These are phyloP conservation scores for Heliocidaris erythrogramma DNA, from an alignment of 35 echinoderm and acorn worm species.

Conservation along the genomic window DNA sequence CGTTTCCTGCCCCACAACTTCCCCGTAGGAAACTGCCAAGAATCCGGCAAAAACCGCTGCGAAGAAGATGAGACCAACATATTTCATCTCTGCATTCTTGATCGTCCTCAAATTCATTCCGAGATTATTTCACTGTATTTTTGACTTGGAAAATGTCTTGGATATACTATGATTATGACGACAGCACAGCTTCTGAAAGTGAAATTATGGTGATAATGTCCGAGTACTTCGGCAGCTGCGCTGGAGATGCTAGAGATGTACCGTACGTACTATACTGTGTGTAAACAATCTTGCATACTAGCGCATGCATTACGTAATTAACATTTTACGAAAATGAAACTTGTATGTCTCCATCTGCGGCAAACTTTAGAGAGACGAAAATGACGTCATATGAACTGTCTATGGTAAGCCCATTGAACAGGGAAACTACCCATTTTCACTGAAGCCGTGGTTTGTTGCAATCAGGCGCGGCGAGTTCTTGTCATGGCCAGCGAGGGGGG, in stretches of 20 bases:
- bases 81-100: not conserved
- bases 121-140: not conserved
- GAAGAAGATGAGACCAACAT: not conserved
- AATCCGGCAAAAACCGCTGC: not conserved
- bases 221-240: no score
- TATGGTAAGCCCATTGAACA: not conserved
- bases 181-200: no score
- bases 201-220: not conserved
- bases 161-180: no score
- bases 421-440: no score
- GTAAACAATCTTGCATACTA: not conserved
- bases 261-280: no score
- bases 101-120: not conserved
- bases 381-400: not conserved
- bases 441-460: no score
- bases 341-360: not conserved
- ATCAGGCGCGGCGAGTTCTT: no score
- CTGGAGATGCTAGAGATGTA: no score
- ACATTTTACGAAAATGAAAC: no score
- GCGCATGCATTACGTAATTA: not conserved
- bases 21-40: not conserved
- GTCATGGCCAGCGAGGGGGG: no score
- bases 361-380: not conserved
- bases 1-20: not conserved
- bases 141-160: not conserved